Conservation (phyloP, 1,140 invertebrate species). For the Pseudobourletiella spinata region DNA sequence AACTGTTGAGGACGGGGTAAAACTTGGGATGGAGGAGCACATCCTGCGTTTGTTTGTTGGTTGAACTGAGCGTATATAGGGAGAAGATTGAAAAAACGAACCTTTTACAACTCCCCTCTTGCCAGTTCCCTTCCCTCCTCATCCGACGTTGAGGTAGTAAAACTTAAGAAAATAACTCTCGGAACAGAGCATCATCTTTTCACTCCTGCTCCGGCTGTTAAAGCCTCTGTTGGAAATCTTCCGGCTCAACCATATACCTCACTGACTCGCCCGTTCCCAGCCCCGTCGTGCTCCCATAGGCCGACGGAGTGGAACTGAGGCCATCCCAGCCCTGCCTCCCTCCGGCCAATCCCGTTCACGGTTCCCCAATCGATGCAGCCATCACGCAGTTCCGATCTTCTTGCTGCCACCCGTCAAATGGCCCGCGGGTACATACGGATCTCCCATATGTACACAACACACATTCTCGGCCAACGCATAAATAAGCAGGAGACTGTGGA, state of each 20-base stretch:
- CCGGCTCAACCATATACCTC: background rate
- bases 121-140: too few species aligned
- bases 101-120: too few species aligned
- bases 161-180: too few species aligned
- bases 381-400: background rate
- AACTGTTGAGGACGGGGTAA: too few species aligned
- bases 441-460: background rate
- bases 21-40: too few species aligned
- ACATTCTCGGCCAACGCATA: background rate
- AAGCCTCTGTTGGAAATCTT: background rate
- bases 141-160: too few species aligned
- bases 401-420: background rate
- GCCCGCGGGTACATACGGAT: background rate
- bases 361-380: conserved; percentile 25
- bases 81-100: too few species aligned
- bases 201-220: background rate
- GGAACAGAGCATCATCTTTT: background rate
- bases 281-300: conserved; percentile 24
- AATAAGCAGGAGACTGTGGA: background rate
- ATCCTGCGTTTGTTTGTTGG: too few species aligned
- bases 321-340: conserved; percentile 30
- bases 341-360: conserved; percentile 32
- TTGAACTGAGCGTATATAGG: too few species aligned
- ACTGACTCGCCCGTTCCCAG: background rate
- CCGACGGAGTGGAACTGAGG: conserved; percentile 28